phyloP scores from a whole-genome alignment of 2,888 invertebrate species.

The Oscheius sp. region DNA sequence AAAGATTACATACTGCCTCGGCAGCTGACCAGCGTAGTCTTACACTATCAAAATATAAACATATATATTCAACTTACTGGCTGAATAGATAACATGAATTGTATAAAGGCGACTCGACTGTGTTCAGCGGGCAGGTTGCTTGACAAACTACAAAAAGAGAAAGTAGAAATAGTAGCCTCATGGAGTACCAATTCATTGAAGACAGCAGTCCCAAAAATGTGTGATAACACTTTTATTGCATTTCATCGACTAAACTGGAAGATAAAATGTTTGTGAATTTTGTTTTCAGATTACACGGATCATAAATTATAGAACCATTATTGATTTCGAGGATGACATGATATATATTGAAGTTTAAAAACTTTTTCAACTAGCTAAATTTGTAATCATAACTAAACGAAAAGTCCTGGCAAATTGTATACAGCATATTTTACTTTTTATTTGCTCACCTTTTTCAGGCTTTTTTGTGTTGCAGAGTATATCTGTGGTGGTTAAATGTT shows the following conservation, averaged over 20 bases:
- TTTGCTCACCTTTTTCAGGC: too few relatives aligned
- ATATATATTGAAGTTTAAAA: too few relatives aligned
- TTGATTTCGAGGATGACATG: not conserved
- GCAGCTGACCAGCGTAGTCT: not conserved
- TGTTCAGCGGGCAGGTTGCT: not conserved
- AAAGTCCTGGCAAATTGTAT: too few relatives aligned
- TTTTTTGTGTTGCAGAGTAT: too few relatives aligned
- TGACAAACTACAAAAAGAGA: not conserved
- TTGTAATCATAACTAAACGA: too few relatives aligned
- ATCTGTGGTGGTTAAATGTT: too few relatives aligned
- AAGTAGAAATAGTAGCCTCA: not conserved
- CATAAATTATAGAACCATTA: not conserved
- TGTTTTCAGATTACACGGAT: not conserved
- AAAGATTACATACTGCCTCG: not conserved
- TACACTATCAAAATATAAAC: not conserved
- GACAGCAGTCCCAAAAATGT: too few relatives aligned
- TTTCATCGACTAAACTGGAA: not conserved
- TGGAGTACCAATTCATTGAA: not conserved
- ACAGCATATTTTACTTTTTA: too few relatives aligned
- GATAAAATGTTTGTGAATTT: not conserved
- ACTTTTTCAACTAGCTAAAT: too few relatives aligned
- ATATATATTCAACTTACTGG: not conserved
- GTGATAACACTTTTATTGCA: not conserved
- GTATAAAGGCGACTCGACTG: not conserved
- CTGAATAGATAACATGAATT: constrained; percentile 1